Evolutionary conservation across 2,888 invertebrate species (phyloP), one percentile per base, ranked within the genome.

Genomic region (Imbricaverruca yamaguchii): DNA sequence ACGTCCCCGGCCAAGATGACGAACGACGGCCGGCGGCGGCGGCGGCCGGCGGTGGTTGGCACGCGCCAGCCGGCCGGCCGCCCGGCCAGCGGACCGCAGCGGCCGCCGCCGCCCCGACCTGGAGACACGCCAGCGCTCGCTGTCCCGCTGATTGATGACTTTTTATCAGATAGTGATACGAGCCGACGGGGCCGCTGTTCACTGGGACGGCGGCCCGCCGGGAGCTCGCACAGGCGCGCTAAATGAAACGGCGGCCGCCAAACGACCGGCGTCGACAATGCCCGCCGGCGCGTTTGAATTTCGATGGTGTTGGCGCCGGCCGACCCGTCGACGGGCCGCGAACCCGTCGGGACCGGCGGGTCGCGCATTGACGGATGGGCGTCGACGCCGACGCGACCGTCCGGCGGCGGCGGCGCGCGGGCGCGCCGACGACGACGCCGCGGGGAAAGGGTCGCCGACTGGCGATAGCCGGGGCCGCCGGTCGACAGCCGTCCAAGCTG

Each of bases 101-200:
- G 39, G 53, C 74, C 53, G 74, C 23, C 25, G 69, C 39, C 21
- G n/a, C 23, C 7, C 39, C 25, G 69, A 15, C 53, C 74, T 74
- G 74, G 74, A 74, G 74, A 39, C 18, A 18, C 39, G 74, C 74
- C 74, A 74, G 53, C 39, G 15, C 8, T 18, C 74, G 53, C 74
- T 74, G 74, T 74, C 74, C 39, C 74, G 18, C 74, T 74, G 74
- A 74, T 74, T 53, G 74, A 74, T 74, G 74, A 74, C 74, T 74
- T 74, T 74, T 74, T 74, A 74, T 74, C 74, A 74, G 74, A 53
- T 74, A 74, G 74, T 74, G 74, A 74, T 74, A 39, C 74, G 74
- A 53, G 7, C 6, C 23, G 18, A 11, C 18, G 53, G 3, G 11
- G 59, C 12, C 15, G 59, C 11, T 11, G 59, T 59, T 59, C 59